Percentiles rank a stretch among this genome's conserved stretches.
Conservation (phyloP, 2,113 vertebrate species). For the Silurus asotus region DNA sequence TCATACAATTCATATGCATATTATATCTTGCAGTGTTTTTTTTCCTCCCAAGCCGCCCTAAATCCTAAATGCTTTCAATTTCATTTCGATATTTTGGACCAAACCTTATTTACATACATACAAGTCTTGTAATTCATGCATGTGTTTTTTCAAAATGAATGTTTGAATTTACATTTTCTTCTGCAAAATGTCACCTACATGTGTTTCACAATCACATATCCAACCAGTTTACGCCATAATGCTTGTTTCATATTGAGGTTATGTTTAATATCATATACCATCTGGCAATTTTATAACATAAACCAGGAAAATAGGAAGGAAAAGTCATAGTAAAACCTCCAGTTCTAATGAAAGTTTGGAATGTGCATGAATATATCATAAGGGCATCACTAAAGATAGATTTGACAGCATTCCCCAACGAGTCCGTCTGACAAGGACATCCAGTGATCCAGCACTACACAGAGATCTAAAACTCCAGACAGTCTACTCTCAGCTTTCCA, state of each 20-base stretch:
- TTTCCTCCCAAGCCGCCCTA: too few species aligned
- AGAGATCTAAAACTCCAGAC: conserved; percentile 34
- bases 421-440: conserved; percentile 45
- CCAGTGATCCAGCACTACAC: conserved; percentile 45
- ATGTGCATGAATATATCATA: conserved; percentile 57
- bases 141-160: background rate
- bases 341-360: conserved; percentile 48
- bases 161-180: too few species aligned
- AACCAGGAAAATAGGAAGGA: conserved; percentile 4
- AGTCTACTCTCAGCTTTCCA: conserved; percentile 34
- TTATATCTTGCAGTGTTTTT: too few species aligned
- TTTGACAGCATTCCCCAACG: conserved; percentile 42
- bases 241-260: background rate
- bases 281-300: background rate
- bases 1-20: too few species aligned
- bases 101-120: background rate
- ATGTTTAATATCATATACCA: background rate
- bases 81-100: too few species aligned
- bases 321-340: conserved; percentile 26
- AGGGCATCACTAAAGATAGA: conserved; percentile 55
- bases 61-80: background rate
- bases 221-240: background rate
- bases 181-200: background rate
- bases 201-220: background rate
- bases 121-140: background rate